phyloP scores from a whole-genome alignment of 2,888 invertebrate species.

The Drosophila percnosoma region DNA sequence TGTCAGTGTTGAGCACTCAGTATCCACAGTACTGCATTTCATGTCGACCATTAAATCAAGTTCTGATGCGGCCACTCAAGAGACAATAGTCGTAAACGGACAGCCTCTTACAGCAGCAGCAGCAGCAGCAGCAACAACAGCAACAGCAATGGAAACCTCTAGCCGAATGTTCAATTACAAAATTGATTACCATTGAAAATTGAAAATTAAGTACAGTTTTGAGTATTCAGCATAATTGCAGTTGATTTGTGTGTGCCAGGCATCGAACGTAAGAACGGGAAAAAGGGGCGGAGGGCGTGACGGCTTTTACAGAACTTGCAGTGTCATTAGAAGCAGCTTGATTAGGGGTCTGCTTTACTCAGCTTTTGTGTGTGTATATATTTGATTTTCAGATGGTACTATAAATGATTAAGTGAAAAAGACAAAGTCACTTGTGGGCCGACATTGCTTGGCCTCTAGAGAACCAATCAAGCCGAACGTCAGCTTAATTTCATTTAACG shows the following conservation, averaged over 20 bases:
- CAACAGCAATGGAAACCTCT: slow-evolving; percentile 50
- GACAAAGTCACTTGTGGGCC: slow-evolving; percentile 71
- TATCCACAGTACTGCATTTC: slow-evolving; percentile 27
- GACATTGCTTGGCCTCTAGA: slow-evolving; percentile 69
- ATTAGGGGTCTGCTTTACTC: slow-evolving; percentile 43
- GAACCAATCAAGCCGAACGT: slow-evolving; percentile 76
- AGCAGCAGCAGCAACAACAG: not conserved
- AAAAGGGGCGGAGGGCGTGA: slow-evolving; percentile 5
- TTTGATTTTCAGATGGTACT: slow-evolving; percentile 54
- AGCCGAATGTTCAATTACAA: slow-evolving; percentile 71
- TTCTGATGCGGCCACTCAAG: slow-evolving; percentile 44
- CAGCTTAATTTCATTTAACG: slow-evolving; percentile 76
- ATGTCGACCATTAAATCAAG: slow-evolving; percentile 47
- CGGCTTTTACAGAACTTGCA: slow-evolving; percentile 60
- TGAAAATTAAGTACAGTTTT: slow-evolving; percentile 78
- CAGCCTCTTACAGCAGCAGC: slow-evolving; percentile 16
- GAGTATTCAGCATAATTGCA: slow-evolving; percentile 78
- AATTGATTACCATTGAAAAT: slow-evolving; percentile 78
- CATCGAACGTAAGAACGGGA: slow-evolving; percentile 9
- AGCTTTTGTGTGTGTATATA: slow-evolving; percentile 21
- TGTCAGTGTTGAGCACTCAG: slow-evolving; percentile 11
- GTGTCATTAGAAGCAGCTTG: slow-evolving; percentile 70
- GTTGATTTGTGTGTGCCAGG: slow-evolving; percentile 52
- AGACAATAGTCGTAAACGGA: slow-evolving; percentile 32
- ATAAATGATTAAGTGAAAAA: slow-evolving; percentile 72